phyloP scores from a whole-genome alignment of 2,888 invertebrate genomes.

The Drosophila neonasuta region DNA sequence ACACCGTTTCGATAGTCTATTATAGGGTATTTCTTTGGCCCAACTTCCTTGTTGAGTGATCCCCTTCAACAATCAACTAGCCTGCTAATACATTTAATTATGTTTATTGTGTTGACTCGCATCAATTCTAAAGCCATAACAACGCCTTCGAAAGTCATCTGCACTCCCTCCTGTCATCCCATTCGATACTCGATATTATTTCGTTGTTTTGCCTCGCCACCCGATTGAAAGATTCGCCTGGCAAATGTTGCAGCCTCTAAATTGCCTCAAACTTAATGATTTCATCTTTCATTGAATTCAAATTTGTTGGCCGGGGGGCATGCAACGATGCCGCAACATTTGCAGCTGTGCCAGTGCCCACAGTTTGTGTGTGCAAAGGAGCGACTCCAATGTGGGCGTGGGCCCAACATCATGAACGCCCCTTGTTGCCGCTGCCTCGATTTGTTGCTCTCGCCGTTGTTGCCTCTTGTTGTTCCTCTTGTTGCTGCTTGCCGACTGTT shows the following conservation, averaged over 20 bases:
- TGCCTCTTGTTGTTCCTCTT: constrained; percentile 19
- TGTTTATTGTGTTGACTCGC: neutral
- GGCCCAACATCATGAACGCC: constrained; percentile 63
- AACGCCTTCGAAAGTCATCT: constrained; percentile 35
- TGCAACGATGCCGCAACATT: constrained; percentile 23
- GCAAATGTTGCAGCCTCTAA: constrained; percentile 39
- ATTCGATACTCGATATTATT: constrained; percentile 27
- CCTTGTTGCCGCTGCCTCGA: constrained; percentile 39
- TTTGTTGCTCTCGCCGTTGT: constrained; percentile 22
- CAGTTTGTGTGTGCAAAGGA: constrained; percentile 10
- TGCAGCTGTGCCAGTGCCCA: constrained; percentile 1
- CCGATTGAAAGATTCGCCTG: constrained; percentile 35
- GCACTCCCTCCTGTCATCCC: constrained; percentile 37
- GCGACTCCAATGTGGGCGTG: constrained; percentile 62
- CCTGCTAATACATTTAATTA: constrained; percentile 12
- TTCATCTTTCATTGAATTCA: constrained; percentile 80
- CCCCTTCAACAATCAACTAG: neutral
- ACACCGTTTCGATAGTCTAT: neutral
- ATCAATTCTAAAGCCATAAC: constrained; percentile 32
- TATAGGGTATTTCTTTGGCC: no score
- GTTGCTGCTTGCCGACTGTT: constrained; percentile 63
- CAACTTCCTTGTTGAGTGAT: neutral
- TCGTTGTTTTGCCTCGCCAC: constrained; percentile 11
- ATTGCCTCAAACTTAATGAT: constrained; percentile 78
- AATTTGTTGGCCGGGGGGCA: constrained; percentile 64